Percentiles rank a stretch among this genome's conserved stretches.
phyloP scores from a whole-genome alignment of 1,140 invertebrate species.

The Polyergus mexicanus region DNA sequence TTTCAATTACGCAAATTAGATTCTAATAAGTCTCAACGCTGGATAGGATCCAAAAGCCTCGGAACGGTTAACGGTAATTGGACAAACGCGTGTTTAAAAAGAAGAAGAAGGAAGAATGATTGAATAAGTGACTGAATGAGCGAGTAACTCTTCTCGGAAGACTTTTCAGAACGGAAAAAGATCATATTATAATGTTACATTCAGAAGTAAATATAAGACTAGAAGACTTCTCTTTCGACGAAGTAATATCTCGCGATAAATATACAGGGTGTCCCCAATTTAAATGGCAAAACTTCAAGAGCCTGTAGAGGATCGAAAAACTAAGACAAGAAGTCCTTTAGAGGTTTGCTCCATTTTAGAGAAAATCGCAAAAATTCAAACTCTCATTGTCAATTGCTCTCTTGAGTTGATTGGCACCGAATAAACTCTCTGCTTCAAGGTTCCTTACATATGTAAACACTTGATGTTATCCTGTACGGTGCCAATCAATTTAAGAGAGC shows the following conservation, averaged over 20 bases:
- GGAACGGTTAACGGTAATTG: slow-evolving; percentile 58
- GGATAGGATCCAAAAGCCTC: slow-evolving; percentile 72
- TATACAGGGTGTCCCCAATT: too few species aligned
- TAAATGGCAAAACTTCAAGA: too few species aligned
- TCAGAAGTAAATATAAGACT: background rate
- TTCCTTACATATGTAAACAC: too few species aligned
- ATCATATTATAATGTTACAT: background rate
- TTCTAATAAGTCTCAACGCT: slow-evolving; percentile 71
- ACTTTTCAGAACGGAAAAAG: background rate
- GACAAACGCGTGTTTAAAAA: slow-evolving; percentile 58
- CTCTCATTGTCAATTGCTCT: too few species aligned
- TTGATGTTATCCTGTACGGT: too few species aligned
- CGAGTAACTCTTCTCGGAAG: background rate
- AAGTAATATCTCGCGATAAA: background rate
- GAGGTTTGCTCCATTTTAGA: too few species aligned
- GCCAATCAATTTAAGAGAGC: too few species aligned
- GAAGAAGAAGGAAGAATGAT: slow-evolving; percentile 52
- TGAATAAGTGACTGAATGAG: slow-evolving; percentile 40
- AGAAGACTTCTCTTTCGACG: background rate
- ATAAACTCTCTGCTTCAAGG: too few species aligned
- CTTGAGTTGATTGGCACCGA: too few species aligned
- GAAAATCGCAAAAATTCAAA: too few species aligned
- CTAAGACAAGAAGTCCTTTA: too few species aligned
- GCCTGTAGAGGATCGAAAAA: too few species aligned
- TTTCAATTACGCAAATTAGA: slow-evolving; percentile 76